Conservation (phyloP, 2,888 invertebrate species). For the Synanthedon andrenaeformis region DNA sequence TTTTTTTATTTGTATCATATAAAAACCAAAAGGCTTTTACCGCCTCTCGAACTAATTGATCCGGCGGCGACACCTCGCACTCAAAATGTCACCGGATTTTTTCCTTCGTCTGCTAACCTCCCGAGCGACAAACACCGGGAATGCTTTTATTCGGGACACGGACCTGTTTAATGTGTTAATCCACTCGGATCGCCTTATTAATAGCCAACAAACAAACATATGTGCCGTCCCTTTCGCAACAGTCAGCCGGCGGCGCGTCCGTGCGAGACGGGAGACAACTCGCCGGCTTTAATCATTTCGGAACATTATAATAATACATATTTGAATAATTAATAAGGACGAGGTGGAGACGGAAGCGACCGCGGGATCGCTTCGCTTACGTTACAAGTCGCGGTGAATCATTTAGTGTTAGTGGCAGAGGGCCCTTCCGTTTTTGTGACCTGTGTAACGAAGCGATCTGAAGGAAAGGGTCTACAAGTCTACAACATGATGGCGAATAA, state of each 20-base stretch:
- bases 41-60: conserved; percentile 22
- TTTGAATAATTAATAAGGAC: conserved; percentile 23
- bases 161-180: conserved; percentile 65
- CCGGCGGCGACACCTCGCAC: conserved; percentile 8
- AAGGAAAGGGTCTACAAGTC: too few species aligned
- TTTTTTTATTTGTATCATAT: too few species aligned
- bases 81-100: conserved; percentile 32
- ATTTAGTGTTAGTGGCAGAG: conserved; percentile 12
- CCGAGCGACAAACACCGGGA: conserved; percentile 37
- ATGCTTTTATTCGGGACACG: conserved; percentile 56
- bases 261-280: conserved; percentile 1
- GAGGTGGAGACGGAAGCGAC: conserved; percentile 10
- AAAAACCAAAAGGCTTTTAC: too few species aligned
- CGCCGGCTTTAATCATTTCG: conserved; percentile 1
- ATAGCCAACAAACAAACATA: conserved; percentile 45
- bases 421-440: too few species aligned
- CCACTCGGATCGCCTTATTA: conserved; percentile 57
- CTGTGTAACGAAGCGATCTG: too few species aligned
- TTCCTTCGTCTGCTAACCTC: conserved; percentile 11
- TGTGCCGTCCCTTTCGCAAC: conserved; percentile 19
- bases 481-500: not conserved
- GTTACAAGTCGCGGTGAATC: conserved; percentile 14
- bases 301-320: conserved; percentile 14
- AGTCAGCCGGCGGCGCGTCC: conserved; percentile 7
- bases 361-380: conserved; percentile 1